Percentiles rank a stretch among this genome's conserved stretches.
These are phyloP conservation scores for Podarcis lilfordi DNA, from an alignment of 2,797 vertebrate genomes.

Conservation along the genomic window DNA sequence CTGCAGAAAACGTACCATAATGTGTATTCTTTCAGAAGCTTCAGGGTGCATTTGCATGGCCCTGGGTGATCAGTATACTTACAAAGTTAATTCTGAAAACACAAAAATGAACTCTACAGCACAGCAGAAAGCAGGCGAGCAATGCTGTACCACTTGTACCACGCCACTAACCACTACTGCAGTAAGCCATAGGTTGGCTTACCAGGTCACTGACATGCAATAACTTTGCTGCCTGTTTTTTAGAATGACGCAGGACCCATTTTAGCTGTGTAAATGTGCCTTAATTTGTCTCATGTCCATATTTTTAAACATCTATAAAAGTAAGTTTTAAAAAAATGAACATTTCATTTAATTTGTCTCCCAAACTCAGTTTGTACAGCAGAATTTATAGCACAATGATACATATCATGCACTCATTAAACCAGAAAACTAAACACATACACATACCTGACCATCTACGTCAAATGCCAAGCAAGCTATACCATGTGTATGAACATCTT, in stretches of 20 bases:
- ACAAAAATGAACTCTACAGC: neutral
- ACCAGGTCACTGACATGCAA: neutral
- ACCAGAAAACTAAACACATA: constrained; percentile 51
- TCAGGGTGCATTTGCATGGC: neutral
- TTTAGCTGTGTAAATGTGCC: neutral
- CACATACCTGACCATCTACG: constrained; percentile 94
- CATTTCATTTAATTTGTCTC: constrained; percentile 9
- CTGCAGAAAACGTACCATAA: neutral
- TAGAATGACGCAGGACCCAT: neutral
- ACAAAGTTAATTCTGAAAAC: neutral
- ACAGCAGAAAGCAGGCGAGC: neutral
- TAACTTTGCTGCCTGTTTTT: neutral
- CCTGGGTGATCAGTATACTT: neutral
- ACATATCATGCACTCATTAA: constrained; percentile 35
- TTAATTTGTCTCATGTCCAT: neutral
- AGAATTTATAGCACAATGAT: constrained; percentile 19
- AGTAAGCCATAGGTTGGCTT: too few species aligned
- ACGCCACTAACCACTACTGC: too few species aligned
- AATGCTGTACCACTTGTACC: too few species aligned
- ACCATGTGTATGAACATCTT: constrained; percentile 95
- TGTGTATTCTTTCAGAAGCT: neutral
- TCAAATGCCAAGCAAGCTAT: constrained; percentile 97
- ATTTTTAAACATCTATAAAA: neutral
- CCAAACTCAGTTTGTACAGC: constrained; percentile 10
- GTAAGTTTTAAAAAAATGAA: constrained; percentile 1